phyloP scores from a whole-genome alignment of 2,113 vertebrate species.

The Arvicanthis niloticus region DNA sequence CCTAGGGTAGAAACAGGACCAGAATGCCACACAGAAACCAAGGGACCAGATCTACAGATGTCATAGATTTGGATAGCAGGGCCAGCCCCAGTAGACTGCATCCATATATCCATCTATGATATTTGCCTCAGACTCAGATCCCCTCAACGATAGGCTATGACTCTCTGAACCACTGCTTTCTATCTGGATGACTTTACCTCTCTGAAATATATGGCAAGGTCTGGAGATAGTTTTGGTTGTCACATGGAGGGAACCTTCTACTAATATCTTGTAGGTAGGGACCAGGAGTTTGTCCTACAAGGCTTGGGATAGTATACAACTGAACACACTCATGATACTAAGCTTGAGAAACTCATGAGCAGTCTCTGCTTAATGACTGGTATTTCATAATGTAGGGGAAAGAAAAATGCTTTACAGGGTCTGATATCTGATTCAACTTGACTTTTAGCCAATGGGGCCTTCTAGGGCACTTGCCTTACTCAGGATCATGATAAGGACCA shows the following conservation, averaged over 20 bases:
- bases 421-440: slow-evolving; percentile 12
- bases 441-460: background rate
- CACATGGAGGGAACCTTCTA: background rate
- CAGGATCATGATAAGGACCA: background rate
- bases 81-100: background rate
- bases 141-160: background rate
- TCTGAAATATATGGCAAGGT: background rate
- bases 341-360: background rate
- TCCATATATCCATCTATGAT: background rate
- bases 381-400: background rate
- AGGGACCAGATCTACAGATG: background rate
- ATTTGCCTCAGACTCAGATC: background rate
- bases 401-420: background rate
- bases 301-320: background rate
- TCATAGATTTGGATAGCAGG: background rate
- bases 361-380: background rate
- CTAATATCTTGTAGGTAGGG: background rate
- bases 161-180: background rate
- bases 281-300: background rate
- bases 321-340: background rate
- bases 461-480: background rate
- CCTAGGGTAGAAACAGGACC: background rate
- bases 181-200: background rate
- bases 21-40: background rate
- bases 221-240: background rate